These are phyloP conservation scores for Tiliacea aurago DNA, from an alignment of 2,888 invertebrate genomes.

Conservation along the genomic window DNA sequence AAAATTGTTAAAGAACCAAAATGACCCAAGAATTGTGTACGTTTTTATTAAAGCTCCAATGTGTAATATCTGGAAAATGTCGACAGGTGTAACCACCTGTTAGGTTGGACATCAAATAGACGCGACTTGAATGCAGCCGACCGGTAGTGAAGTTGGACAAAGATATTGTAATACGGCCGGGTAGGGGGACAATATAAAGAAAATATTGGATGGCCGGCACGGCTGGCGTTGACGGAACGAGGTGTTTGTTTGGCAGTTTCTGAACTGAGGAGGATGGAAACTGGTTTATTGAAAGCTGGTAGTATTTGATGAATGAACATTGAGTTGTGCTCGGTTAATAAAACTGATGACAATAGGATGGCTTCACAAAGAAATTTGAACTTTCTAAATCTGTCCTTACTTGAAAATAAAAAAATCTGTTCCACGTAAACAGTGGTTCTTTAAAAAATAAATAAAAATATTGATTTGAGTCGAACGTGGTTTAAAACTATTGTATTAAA, in stretches of 20 bases:
- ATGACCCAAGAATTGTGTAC: constrained; percentile 51
- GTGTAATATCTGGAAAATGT: constrained; percentile 48
- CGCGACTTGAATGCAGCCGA: constrained; percentile 52
- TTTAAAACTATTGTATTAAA: no score
- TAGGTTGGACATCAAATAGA: constrained; percentile 51
- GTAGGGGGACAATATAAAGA: constrained; percentile 25
- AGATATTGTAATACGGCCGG: constrained; percentile 49
- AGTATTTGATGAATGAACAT: neutral
- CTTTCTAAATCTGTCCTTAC: neutral
- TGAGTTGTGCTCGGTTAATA: neutral
- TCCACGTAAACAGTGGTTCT: no score
- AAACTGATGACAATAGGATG: neutral
- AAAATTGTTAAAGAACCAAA: constrained; percentile 38
- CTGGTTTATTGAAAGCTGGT: neutral
- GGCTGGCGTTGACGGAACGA: constrained; percentile 26
- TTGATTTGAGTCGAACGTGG: no score
- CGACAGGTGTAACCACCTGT: constrained; percentile 60
- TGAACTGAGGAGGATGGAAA: neutral
- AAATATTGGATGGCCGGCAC: constrained; percentile 45
- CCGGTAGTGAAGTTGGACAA: constrained; percentile 25
- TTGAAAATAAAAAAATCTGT: neutral
- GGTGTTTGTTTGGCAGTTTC: constrained; percentile 44
- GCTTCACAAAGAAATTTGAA: neutral
- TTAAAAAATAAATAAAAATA: no score
- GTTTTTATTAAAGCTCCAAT: constrained; percentile 52